Evolutionary conservation across 2,888 invertebrate genomes (phyloP).

Genomic region (Diarsia rubi): DNA sequence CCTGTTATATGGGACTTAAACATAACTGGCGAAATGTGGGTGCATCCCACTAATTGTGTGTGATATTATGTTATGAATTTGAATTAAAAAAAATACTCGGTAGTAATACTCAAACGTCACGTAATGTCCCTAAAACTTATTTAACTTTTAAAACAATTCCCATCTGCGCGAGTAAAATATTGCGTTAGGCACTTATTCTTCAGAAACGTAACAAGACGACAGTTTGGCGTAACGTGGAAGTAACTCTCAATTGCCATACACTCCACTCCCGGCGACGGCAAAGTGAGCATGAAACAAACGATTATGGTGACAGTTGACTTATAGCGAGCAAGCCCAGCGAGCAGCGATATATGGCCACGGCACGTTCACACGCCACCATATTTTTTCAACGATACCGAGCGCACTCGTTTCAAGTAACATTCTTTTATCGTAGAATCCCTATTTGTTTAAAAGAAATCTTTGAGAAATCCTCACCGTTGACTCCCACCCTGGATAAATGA

Average conservation of each 20-base stretch:
- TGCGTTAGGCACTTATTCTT: constrained; percentile 56
- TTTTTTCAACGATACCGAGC: constrained; percentile 49
- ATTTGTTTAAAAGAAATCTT: constrained; percentile 42
- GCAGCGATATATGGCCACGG: constrained; percentile 60
- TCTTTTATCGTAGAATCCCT: constrained; percentile 36
- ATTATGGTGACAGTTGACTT: constrained; percentile 80
- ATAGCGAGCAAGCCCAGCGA: constrained; percentile 70
- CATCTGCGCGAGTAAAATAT: constrained; percentile 41
- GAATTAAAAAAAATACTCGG: too few species aligned
- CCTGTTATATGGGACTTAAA: too few species aligned
- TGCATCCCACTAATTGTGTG: too few species aligned
- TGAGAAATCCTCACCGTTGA: constrained; percentile 14
- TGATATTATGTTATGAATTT: too few species aligned
- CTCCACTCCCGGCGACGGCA: constrained; percentile 64
- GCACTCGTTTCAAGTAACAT: constrained; percentile 21
- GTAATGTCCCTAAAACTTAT: constrained; percentile 22
- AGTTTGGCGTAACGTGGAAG: constrained; percentile 49
- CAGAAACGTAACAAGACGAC: constrained; percentile 53
- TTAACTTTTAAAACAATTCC: constrained; percentile 28
- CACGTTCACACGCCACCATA: constrained; percentile 37
- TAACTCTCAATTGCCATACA: constrained; percentile 67
- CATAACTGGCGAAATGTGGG: too few species aligned
- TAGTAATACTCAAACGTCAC: not conserved
- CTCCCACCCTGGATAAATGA: constrained; percentile 46
- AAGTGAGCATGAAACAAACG: constrained; percentile 77